Conservation (phyloP, 1,140 invertebrate species). For the Hydropsyche tenuis region DNA sequence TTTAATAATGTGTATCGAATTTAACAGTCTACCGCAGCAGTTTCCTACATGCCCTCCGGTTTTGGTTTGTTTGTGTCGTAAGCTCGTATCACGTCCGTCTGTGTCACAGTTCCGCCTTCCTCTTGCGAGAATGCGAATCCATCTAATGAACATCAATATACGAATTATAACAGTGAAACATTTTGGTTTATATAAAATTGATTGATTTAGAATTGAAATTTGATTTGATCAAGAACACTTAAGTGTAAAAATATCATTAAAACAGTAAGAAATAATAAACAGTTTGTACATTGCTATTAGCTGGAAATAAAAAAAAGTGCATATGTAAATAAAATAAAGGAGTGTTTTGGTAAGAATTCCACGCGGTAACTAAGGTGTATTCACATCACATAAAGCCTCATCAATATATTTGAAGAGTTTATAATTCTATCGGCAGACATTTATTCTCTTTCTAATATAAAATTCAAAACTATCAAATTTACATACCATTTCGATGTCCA, state of each 20-base stretch:
- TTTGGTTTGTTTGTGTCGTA: slow-evolving; percentile 91
- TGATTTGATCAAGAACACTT: slow-evolving; percentile 3
- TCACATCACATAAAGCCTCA: slow-evolving; percentile 39
- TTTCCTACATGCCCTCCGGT: slow-evolving; percentile 73
- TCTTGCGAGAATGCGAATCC: slow-evolving; percentile 99
- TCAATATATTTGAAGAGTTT: slow-evolving; percentile 37
- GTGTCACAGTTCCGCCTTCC: slow-evolving; percentile 92
- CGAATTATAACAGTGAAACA: background rate
- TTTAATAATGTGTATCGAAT: slow-evolving; percentile 13
- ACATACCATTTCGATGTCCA: slow-evolving; percentile 21
- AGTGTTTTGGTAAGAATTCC: slow-evolving; percentile 15
- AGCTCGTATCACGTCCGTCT: slow-evolving; percentile 89
- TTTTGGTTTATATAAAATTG: background rate
- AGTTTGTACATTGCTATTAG: slow-evolving; percentile 16
- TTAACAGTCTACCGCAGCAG: slow-evolving; percentile 48
- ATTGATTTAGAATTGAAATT: background rate
- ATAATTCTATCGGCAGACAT: slow-evolving; percentile 24
- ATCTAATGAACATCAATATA: slow-evolving; percentile 67
- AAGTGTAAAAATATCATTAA: background rate
- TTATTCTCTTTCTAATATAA: slow-evolving; percentile 21
- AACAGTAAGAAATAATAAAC: slow-evolving; percentile 3
- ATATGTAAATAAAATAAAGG: slow-evolving; percentile 13
- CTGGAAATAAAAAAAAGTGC: background rate
- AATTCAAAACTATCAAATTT: slow-evolving; percentile 13
- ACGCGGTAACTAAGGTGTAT: slow-evolving; percentile 32